Conservation (phyloP, 2,888 invertebrate species). For the Plebejus anna region DNA sequence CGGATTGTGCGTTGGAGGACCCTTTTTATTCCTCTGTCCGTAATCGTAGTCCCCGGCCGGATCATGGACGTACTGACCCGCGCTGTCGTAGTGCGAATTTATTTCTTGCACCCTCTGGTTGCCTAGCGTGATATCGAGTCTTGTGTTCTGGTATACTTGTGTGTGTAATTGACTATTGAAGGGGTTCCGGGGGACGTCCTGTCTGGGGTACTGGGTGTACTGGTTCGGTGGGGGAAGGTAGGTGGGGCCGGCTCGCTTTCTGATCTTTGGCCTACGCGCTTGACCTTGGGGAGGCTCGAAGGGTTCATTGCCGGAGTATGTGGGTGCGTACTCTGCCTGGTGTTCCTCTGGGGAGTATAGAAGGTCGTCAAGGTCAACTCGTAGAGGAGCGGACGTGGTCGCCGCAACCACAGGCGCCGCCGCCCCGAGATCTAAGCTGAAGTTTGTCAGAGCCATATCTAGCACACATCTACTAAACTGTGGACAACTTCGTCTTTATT, state of each 20-base stretch:
- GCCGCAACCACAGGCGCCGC: conserved; percentile 59
- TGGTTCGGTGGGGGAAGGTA: conserved; percentile 71
- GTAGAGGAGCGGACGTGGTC: conserved; percentile 57
- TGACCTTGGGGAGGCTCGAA: conserved; percentile 54
- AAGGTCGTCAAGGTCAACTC: conserved; percentile 63
- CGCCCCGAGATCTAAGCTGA: conserved; percentile 57
- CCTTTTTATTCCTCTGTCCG: conserved; percentile 57
- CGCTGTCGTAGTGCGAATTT: conserved; percentile 61
- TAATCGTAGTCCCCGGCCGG: conserved; percentile 73
- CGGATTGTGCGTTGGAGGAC: conserved; percentile 54
- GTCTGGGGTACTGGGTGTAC: conserved; percentile 63
- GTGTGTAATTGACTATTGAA: conserved; percentile 60
- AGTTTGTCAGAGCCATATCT: conserved; percentile 73
- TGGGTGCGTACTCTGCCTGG: conserved; percentile 50
- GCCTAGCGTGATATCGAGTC: conserved; percentile 63
- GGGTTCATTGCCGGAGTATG: conserved; percentile 56
- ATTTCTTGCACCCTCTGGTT: conserved; percentile 66
- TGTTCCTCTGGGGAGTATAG: conserved; percentile 63
- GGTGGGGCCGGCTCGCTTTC: conserved; percentile 70
- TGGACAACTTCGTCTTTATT: conserved; percentile 47
- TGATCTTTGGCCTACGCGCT: conserved; percentile 57
- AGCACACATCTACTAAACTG: conserved; percentile 49
- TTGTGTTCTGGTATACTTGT: conserved; percentile 62
- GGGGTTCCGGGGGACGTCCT: conserved; percentile 62
- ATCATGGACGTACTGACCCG: conserved; percentile 70